A percentile compares a stretch with the other conserved stretches of the same genome.
phyloP scores from a whole-genome alignment of 2,888 invertebrate species.

The Calliscelio sp. region DNA sequence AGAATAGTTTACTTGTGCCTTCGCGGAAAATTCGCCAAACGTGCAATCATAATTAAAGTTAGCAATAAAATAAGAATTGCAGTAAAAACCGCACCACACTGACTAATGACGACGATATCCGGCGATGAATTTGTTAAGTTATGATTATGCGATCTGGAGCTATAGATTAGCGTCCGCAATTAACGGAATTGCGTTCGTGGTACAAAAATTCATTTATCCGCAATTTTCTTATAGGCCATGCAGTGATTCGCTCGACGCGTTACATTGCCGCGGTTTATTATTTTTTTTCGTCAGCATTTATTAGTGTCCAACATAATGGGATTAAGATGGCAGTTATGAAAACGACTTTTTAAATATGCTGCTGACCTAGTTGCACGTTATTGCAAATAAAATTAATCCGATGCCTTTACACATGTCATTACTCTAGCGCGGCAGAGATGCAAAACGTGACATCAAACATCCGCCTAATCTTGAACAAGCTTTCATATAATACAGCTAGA shows the following conservation, averaged over 20 bases:
- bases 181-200: not conserved
- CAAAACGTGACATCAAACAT: not conserved
- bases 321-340: too few relatives aligned
- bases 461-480: constrained; percentile 14
- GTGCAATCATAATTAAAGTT: too few relatives aligned
- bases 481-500: too few relatives aligned
- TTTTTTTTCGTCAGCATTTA: constrained; percentile 7
- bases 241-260: constrained; percentile 13
- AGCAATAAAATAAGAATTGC: too few relatives aligned
- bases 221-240: constrained; percentile 20
- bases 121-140: constrained; percentile 11
- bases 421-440: too few relatives aligned
- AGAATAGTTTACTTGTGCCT: too few relatives aligned
- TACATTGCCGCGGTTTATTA: not conserved
- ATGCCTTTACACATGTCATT: constrained; percentile 25
- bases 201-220: constrained; percentile 14
- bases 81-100: not conserved
- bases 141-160: constrained; percentile 1
- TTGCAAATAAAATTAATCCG: constrained; percentile 43
- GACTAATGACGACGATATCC: constrained; percentile 12
- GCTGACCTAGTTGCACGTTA: not conserved
- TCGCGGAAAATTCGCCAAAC: too few relatives aligned
- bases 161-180: constrained; percentile 13
- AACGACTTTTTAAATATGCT: too few relatives aligned
- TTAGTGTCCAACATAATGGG: constrained; percentile 2